Evolutionary conservation across 1,140 invertebrate species (phyloP), one percentile per base, ranked within the genome.

Genomic region (Colletes gigas): DNA sequence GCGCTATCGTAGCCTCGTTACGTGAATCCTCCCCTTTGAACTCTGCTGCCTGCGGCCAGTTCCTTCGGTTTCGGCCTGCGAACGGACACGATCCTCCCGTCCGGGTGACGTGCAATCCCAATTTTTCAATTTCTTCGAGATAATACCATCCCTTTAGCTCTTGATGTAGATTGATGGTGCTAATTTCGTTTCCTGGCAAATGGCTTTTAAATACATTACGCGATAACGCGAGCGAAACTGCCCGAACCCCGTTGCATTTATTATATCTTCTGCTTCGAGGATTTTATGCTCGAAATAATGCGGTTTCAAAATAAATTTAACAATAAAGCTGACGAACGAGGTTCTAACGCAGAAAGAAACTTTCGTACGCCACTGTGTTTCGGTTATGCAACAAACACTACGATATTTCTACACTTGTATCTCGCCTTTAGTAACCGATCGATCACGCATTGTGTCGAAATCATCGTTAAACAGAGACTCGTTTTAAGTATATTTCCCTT

Each of bases 1-100:
- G 57, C 70, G 78, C 78, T 81, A 75, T 85, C 84, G 71, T 76
- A 79, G 65, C 69, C 83, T 82, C 63, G 83, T 85, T 85, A 85
- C 83, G 83, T 63, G 84, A 85, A 82, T 82, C 83, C 70, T 85
- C 65, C 69, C 81, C 74, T 71, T 85, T 74, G 70, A 77, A 77
- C 73, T 74, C 55, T 74, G 60, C 69, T 73, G 62, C 62, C 62
- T 65, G 54, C 60, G 55, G 70, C 41, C 57, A 55, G 21, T 57
- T 70, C 67, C 21, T 70, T 57, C 63, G 39, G 54, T 50, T 41
- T 55, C 17, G 62, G 6, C 59, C 54, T 57, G 60, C 70, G 77
- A 76, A 79, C 66, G 69, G 52, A 63, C 79, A 77, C 73, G 79
- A 72, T 62, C 65, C 83, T 66, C 81, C 10, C 70, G 80, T 67